Percentiles rank a stretch among this genome's conserved stretches.
phyloP scores from a whole-genome alignment of 2,888 invertebrate genomes.

The Baccha elongata region DNA sequence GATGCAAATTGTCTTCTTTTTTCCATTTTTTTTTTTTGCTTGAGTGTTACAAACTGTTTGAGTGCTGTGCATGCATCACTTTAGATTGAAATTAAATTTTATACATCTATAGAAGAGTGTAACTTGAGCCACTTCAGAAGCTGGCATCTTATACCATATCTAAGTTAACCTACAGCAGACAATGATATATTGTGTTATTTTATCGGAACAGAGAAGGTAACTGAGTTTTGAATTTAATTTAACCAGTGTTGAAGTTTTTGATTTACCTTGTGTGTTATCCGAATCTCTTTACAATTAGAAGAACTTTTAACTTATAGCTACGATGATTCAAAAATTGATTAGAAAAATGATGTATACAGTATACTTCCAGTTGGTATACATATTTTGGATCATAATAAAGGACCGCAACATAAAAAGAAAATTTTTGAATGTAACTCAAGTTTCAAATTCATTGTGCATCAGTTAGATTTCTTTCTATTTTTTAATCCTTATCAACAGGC shows the following conservation, averaged over 20 bases:
- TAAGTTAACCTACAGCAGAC: not conserved
- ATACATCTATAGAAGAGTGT: conserved; percentile 3
- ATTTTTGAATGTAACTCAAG: too few species aligned
- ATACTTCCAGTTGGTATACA: too few species aligned
- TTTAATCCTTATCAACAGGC: too few species aligned
- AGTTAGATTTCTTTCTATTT: too few species aligned
- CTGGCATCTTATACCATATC: not conserved
- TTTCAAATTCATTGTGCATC: too few species aligned
- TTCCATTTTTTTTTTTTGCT: not conserved
- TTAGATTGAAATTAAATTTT: conserved; percentile 26
- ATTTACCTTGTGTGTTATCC: not conserved
- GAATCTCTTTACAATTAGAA: not conserved
- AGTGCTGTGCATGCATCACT: conserved; percentile 19
- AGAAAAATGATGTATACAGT: too few species aligned
- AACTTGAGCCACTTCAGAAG: conserved; percentile 17
- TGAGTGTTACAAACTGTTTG: not conserved
- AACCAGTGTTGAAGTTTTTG: not conserved
- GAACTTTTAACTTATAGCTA: too few species aligned
- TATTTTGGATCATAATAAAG: too few species aligned
- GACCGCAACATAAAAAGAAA: too few species aligned
- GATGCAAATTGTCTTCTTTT: not conserved
- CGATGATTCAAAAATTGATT: too few species aligned
- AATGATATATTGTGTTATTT: not conserved
- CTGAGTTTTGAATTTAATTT: conserved; percentile 14
- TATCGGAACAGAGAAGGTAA: too few species aligned